Percentiles rank a stretch among this genome's conserved stretches.
Conservation (phyloP, 2,797 vertebrate genomes). For the Protonibea diacanthus region DNA sequence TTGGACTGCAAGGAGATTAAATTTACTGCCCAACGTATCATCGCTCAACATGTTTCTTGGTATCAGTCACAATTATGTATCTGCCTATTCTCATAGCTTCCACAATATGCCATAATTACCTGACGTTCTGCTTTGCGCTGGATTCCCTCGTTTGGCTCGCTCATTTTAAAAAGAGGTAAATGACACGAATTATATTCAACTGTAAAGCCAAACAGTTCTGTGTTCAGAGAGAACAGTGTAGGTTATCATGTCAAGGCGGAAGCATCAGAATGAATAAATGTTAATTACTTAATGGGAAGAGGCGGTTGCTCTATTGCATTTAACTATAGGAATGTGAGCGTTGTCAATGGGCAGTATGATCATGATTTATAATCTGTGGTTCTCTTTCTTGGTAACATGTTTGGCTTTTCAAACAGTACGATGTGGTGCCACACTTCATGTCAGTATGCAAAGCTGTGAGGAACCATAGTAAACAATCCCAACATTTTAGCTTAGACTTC, state of each 20-base stretch:
- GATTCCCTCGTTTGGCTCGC: not conserved
- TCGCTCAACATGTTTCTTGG: not conserved
- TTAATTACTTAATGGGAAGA: conserved; percentile 8
- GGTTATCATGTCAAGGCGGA: conserved; percentile 9
- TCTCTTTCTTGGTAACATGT: not conserved
- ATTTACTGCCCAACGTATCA: conserved; percentile 16
- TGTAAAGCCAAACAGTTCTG: conserved; percentile 15
- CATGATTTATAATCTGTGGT: not conserved
- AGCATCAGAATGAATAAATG: conserved; percentile 11
- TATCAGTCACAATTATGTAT: not conserved
- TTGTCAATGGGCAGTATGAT: not conserved
- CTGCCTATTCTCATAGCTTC: conserved; percentile 1
- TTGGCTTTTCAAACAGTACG: not conserved
- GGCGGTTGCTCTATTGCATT: not conserved
- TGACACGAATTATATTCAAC: conserved; percentile 16
- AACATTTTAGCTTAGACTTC: not conserved
- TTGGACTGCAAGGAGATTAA: not conserved
- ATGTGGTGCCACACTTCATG: not conserved
- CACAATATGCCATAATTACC: not conserved
- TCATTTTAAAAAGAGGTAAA: conserved; percentile 17
- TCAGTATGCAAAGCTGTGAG: no score
- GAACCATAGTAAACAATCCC: not conserved
- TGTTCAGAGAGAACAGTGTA: not conserved
- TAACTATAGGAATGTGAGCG: not conserved
- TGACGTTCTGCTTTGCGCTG: not conserved